phyloP scores from a whole-genome alignment of 2,797 vertebrate genomes.

The Microhierax caerulescens region DNA sequence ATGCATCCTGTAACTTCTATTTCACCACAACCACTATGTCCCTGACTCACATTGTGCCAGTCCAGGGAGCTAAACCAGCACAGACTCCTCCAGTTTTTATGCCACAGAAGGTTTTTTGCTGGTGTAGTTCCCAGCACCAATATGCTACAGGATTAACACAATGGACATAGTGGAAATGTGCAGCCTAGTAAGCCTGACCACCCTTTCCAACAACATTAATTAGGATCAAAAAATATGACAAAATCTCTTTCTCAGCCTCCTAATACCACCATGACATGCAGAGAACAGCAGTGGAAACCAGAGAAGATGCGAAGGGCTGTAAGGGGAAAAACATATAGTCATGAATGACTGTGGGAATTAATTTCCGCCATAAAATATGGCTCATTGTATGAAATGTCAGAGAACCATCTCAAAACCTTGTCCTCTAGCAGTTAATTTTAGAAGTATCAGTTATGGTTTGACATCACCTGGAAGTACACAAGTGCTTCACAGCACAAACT shows the following conservation, averaged over 20 bases:
- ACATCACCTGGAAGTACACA: background rate
- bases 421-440: background rate
- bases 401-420: background rate
- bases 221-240: background rate
- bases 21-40: rapidly evolving
- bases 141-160: background rate
- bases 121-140: background rate
- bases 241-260: background rate
- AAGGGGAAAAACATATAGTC: background rate
- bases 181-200: background rate
- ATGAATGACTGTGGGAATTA: background rate
- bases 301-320: background rate
- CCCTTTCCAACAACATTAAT: background rate
- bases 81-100: background rate
- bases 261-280: background rate
- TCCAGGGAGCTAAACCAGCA: background rate
- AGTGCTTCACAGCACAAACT: background rate
- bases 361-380: background rate
- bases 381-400: background rate
- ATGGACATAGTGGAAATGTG: background rate
- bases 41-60: background rate
- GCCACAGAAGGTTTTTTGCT: background rate
- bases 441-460: conserved; percentile 2
- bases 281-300: background rate
- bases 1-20: background rate